Evolutionary conservation across 2,113 vertebrate species (phyloP).

Genomic region (Xiphophorus couchianus): DNA sequence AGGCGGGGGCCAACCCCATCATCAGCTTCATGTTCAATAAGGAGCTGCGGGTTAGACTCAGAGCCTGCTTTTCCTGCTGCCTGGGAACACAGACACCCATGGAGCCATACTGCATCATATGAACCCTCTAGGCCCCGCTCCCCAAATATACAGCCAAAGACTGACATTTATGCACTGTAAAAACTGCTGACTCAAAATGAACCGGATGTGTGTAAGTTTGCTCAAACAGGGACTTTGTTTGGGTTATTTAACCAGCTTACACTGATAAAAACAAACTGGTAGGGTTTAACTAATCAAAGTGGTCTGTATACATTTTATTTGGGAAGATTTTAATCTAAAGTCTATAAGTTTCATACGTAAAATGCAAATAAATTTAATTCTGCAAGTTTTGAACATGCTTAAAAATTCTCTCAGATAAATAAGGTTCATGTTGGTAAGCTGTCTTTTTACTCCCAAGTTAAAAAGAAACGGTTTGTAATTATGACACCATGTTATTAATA

Average conservation of each 20-base stretch:
- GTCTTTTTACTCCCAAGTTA: background rate
- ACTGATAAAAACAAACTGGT: background rate
- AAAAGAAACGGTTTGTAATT: background rate
- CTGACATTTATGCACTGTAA: slow-evolving; percentile 8
- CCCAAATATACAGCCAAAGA: slow-evolving; percentile 48
- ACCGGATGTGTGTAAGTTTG: background rate
- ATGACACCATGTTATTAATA: too few species aligned
- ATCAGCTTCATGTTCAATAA: slow-evolving; percentile 95
- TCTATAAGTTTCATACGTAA: too few species aligned
- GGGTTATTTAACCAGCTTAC: background rate
- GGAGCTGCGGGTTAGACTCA: slow-evolving; percentile 90
- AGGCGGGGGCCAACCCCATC: slow-evolving; percentile 93
- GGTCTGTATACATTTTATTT: background rate
- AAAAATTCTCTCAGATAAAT: background rate
- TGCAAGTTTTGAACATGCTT: background rate
- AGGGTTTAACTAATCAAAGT: background rate
- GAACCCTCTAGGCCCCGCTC: slow-evolving; percentile 39
- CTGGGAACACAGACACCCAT: slow-evolving; percentile 86
- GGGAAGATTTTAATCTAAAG: background rate
- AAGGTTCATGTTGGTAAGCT: background rate
- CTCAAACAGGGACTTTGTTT: background rate
- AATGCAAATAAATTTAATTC: too few species aligned
- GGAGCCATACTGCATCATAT: slow-evolving; percentile 90
- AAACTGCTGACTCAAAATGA: background rate
- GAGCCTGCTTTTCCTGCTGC: slow-evolving; percentile 90